Conservation (phyloP, 1,140 invertebrate species). For the Choristoneura fumiferana region DNA sequence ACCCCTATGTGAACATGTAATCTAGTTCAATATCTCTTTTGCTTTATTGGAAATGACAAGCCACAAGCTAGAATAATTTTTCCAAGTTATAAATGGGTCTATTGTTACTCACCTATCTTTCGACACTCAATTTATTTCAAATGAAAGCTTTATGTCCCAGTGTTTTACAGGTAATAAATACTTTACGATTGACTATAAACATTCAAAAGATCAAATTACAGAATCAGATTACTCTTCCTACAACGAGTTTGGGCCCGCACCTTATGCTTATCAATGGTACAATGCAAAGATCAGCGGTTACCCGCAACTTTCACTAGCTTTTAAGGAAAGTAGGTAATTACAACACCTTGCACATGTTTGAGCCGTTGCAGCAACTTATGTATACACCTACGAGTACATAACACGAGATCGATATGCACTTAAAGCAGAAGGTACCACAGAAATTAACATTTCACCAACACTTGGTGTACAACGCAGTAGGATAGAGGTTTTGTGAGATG, state of each 20-base stretch:
- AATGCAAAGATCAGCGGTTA: constrained; percentile 10
- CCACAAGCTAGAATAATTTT: too few species aligned
- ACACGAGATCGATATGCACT: too few species aligned
- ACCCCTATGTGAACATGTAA: too few species aligned
- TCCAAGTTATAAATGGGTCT: too few species aligned
- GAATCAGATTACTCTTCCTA: constrained; percentile 15
- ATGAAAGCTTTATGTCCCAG: background rate
- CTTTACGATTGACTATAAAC: constrained; percentile 7
- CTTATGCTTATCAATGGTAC: constrained; percentile 15
- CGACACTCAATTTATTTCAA: background rate
- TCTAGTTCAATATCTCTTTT: too few species aligned
- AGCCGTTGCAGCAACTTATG: constrained; percentile 1
- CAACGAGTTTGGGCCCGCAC: background rate
- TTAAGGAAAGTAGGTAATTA: constrained; percentile 18
- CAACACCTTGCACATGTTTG: constrained; percentile 8
- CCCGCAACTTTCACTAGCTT: constrained; percentile 15
- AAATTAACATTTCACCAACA: too few species aligned
- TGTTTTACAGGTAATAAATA: constrained; percentile 1
- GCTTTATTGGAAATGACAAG: too few species aligned
- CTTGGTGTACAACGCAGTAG: too few species aligned
- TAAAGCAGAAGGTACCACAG: too few species aligned
- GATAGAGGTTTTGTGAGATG: too few species aligned
- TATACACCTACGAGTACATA: too few species aligned
- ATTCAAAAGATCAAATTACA: constrained; percentile 5
- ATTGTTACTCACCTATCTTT: too few species aligned